Evolutionary conservation across 2,797 vertebrate species (phyloP), one percentile per base, ranked within the genome.

Genomic region (Hoplostethus mediterraneus): DNA sequence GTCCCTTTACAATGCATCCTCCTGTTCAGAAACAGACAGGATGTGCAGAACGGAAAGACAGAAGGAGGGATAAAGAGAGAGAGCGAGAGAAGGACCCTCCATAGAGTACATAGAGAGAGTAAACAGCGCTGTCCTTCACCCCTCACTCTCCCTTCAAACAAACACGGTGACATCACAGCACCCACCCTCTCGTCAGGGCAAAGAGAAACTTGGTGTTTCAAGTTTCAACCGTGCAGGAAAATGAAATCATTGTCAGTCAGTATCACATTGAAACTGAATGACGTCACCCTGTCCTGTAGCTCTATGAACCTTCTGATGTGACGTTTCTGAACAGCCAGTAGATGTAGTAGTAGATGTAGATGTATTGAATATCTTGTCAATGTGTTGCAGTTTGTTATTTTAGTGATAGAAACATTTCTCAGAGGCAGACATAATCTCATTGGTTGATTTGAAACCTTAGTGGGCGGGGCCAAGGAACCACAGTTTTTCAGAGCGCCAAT

Each of bases 81-180:
- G 54, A 63, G 38, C 10, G 63, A 67, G 51, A 58, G 64, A 76
- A 12, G 54, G 78, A 63, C 62, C 60, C 79, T 73, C 73, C 47
- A 42, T 83, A 81, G 89, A 83, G 75, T 65, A 75, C 63, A 83
- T 60, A 79, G 45, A 36, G 63, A 71, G 81, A 83, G 84, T 79
- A 87, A 89, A 91, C 79, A 87, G 68, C 42, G 28, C 84, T 74
- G 89, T 87, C 90, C 92, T 92, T 89, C 88, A 86, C 71, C 87
- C 79, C 76, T 65, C 76, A 11, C 63, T 67, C 80, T 77, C 72
- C 58, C 54, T 77, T 70, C 88, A 88, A 86, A 90, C 86, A 91
- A 89, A 89, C 86, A 74, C 62, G 40, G 75, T 68, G 79, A 85
- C 89, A 87, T 87, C 21, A 21, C 76, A 81, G 79, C 68, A 25